Conservation (phyloP, 2,888 invertebrate genomes). For the Agrochola macilenta region DNA sequence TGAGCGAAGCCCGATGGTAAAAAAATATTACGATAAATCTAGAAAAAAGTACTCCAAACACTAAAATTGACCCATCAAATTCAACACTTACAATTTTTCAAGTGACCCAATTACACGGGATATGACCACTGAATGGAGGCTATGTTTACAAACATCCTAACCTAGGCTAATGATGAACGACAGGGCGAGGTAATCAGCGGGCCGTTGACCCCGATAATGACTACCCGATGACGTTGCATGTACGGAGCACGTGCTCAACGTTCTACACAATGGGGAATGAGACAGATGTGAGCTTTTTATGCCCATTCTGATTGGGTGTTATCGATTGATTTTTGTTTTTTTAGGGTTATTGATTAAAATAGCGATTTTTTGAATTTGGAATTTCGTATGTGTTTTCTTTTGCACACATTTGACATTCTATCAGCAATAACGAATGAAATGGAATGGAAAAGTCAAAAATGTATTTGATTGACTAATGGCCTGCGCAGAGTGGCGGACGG, state of each 20-base stretch:
- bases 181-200: constrained; percentile 89
- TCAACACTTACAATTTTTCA: constrained; percentile 44
- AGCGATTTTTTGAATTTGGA: not conserved
- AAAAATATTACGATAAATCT: not conserved
- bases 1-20: not conserved
- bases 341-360: constrained; percentile 3
- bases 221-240: constrained; percentile 89
- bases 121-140: constrained; percentile 82
- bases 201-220: constrained; percentile 89
- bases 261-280: constrained; percentile 71
- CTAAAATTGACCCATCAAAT: not conserved
- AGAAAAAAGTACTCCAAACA: not conserved
- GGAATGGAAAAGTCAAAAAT: not conserved
- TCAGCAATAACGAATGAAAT: not conserved
- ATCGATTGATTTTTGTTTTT: constrained; percentile 61
- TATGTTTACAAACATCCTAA: constrained; percentile 90
- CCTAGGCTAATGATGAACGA: constrained; percentile 90
- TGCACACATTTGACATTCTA: not conserved
- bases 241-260: constrained; percentile 81
- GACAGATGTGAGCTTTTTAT: constrained; percentile 76
- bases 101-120: constrained; percentile 81
- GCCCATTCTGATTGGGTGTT: constrained; percentile 60
- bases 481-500: too few relatives aligned
- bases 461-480: not conserved
- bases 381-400: constrained; percentile 2